phyloP scores from a whole-genome alignment of 1,140 invertebrate genomes.

The Atta texana region DNA sequence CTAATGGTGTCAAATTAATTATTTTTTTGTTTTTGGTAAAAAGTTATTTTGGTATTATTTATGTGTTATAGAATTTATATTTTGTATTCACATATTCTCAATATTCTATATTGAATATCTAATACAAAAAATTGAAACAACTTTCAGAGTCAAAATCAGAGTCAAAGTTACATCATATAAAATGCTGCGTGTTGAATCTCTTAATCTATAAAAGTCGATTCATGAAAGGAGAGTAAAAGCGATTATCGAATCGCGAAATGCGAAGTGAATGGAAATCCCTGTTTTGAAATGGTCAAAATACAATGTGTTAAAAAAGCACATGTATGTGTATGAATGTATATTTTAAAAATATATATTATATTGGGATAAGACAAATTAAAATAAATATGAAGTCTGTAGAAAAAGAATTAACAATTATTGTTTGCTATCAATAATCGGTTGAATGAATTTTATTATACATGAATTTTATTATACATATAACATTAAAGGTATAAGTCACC shows the following conservation, averaged over 20 bases:
- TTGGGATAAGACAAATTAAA: background rate
- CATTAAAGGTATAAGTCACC: background rate
- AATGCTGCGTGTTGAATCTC: background rate
- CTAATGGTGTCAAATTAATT: too few relatives aligned
- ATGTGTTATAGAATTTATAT: too few relatives aligned
- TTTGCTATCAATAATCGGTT: background rate
- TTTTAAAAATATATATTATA: background rate
- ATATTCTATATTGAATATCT: too few relatives aligned
- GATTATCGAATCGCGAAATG: slow-evolving; percentile 55
- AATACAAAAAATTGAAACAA: too few relatives aligned
- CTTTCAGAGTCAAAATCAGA: too few relatives aligned
- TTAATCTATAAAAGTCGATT: background rate
- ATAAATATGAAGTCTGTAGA: background rate
- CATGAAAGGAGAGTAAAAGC: slow-evolving; percentile 59
- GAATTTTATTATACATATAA: background rate
- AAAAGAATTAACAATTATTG: too few relatives aligned
- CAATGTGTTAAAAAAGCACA: background rate
- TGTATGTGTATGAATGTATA: background rate
- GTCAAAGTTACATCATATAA: background rate
- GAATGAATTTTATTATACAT: too few relatives aligned
- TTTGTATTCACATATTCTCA: too few relatives aligned
- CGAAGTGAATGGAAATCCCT: slow-evolving; percentile 61
- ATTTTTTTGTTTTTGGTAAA: too few relatives aligned
- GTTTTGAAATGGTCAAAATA: background rate
- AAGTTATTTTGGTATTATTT: too few relatives aligned